These are phyloP conservation scores for Macrotis lagotis DNA, from an alignment of 2,113 vertebrate species.

Conservation along the genomic window DNA sequence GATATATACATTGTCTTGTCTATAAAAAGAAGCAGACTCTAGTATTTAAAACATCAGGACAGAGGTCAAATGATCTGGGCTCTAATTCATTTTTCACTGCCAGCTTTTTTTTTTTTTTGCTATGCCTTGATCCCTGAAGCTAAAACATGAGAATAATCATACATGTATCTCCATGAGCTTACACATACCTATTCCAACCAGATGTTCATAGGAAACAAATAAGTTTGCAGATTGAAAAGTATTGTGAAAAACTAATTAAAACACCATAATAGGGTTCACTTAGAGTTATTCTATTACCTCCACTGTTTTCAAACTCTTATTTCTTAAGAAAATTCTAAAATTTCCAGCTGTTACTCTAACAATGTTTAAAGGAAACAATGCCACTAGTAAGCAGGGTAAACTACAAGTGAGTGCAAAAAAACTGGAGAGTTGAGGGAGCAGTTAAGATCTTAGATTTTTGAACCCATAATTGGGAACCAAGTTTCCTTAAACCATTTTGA, in stretches of 20 bases:
- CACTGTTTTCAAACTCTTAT: neutral
- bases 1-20: neutral
- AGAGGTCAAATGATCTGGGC: neutral
- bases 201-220: conserved; percentile 51
- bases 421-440: conserved; percentile 17
- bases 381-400: neutral
- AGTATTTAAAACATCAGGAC: conserved; percentile 23
- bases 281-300: neutral
- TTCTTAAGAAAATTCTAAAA: neutral
- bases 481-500: neutral
- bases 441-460: neutral
- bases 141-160: conserved; percentile 23
- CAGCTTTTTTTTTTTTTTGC: neutral
- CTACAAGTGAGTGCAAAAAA: neutral
- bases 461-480: neutral
- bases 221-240: conserved; percentile 22
- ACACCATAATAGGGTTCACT: neutral
- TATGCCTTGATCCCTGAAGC: conserved; percentile 15
- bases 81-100: neutral
- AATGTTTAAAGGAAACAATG: neutral
- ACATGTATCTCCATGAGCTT: no score
- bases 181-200: conserved; percentile 6
- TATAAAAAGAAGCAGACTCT: conserved; percentile 1
- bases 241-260: neutral
- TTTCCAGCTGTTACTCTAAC: neutral